A percentile compares a stretch with the other conserved stretches of the same genome.
phyloP scores from a whole-genome alignment of 2,888 invertebrate species.

The Pecten maximus region DNA sequence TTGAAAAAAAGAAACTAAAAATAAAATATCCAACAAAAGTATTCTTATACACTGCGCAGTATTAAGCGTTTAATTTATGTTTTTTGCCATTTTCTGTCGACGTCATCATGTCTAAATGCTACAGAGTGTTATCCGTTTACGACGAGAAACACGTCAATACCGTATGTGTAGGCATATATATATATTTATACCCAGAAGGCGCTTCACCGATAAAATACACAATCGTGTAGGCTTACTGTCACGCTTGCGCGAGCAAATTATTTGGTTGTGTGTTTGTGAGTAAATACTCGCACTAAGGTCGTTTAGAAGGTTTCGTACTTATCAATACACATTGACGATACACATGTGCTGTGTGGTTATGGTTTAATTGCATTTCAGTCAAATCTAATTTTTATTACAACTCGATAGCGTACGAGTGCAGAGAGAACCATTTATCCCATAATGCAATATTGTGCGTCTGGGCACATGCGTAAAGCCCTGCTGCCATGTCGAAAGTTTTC shows the following conservation, averaged over 20 bases:
- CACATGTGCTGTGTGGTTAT: background rate
- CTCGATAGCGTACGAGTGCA: slow-evolving; percentile 41
- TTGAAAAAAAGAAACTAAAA: background rate
- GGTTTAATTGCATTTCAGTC: slow-evolving; percentile 13
- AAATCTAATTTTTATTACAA: slow-evolving; percentile 20
- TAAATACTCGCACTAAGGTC: background rate
- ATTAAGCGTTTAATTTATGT: background rate
- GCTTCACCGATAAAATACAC: slow-evolving; percentile 13
- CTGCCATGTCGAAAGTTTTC: slow-evolving; percentile 57
- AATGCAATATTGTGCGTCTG: slow-evolving; percentile 66
- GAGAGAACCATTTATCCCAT: slow-evolving; percentile 58
- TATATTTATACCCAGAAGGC: slow-evolving; percentile 14
- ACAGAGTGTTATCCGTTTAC: background rate
- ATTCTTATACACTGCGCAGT: background rate
- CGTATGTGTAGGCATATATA: slow-evolving; percentile 27
- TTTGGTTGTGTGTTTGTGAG: background rate
- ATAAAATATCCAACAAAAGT: no score
- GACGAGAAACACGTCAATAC: slow-evolving; percentile 2
- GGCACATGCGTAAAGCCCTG: slow-evolving; percentile 64
- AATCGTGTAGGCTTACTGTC: background rate
- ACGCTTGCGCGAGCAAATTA: slow-evolving; percentile 28
- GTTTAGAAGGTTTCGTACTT: background rate
- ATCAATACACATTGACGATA: background rate
- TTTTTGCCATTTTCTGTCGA: background rate
- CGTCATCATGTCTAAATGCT: background rate